phyloP scores from a whole-genome alignment of 2,797 vertebrate species.

The Tenualosa thibaudeaui region DNA sequence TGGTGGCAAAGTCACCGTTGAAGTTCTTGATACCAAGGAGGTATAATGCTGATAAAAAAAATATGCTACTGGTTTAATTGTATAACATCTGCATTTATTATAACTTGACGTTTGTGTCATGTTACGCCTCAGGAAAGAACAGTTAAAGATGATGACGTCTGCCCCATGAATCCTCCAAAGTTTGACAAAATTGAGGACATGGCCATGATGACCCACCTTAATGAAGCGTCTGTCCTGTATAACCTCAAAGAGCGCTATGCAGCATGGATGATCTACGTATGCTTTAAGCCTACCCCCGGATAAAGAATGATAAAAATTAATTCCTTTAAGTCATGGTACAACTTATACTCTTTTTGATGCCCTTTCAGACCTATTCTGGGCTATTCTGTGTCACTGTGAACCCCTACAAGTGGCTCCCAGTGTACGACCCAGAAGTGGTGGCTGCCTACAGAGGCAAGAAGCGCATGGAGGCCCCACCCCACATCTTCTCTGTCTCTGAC shows the following conservation, averaged over 20 bases:
- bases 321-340: background rate
- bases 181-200: constrained; percentile 65
- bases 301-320: background rate
- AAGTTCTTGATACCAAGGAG: constrained; percentile 60
- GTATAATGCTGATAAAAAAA: background rate
- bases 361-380: constrained; percentile 1
- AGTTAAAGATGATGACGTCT: constrained; percentile 45
- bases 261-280: constrained; percentile 20
- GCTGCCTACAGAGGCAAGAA: constrained; percentile 7
- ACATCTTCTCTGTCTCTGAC: constrained; percentile 21
- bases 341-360: too few species aligned
- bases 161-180: constrained; percentile 80
- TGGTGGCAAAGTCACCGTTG: constrained; percentile 75
- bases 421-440: background rate
- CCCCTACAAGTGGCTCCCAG: constrained; percentile 16
- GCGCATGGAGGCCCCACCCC: constrained; percentile 13
- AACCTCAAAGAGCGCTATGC: constrained; percentile 22
- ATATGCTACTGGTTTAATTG: too few species aligned
- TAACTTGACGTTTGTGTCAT: background rate
- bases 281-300: background rate
- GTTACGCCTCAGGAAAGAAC: constrained; percentile 30
- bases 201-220: constrained; percentile 71
- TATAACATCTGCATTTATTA: too few species aligned
- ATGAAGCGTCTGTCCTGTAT: constrained; percentile 14
- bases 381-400: constrained; percentile 1